A percentile compares a stretch with the other conserved stretches of the same genome.
phyloP scores from a whole-genome alignment of 2,888 invertebrate genomes.

The Junonia oenone region DNA sequence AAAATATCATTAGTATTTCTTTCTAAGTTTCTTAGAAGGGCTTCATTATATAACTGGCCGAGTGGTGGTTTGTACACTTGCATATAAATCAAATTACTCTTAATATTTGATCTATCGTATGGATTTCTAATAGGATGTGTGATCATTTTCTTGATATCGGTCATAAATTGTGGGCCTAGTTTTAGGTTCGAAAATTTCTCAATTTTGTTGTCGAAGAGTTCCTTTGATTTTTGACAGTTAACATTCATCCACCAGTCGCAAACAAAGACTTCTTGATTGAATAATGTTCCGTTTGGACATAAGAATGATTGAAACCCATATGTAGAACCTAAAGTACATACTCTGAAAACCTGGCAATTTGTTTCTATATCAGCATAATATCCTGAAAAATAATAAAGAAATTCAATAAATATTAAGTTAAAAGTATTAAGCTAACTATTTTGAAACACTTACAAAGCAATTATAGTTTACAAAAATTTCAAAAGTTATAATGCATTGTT shows the following conservation, averaged over 20 bases:
- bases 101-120: constrained; percentile 52
- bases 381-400: constrained; percentile 54
- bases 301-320: constrained; percentile 81
- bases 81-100: constrained; percentile 58
- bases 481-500: too few species aligned
- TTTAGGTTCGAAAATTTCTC: constrained; percentile 67
- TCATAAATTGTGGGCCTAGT: constrained; percentile 76
- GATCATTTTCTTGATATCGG: constrained; percentile 79
- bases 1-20: constrained; percentile 51
- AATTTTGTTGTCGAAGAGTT: constrained; percentile 58
- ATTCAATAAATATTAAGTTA: too few species aligned
- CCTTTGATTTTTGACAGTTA: constrained; percentile 72
- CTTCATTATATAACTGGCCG: constrained; percentile 60
- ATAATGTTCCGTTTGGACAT: constrained; percentile 84
- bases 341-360: constrained; percentile 83
- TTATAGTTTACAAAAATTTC: too few species aligned
- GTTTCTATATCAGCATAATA: constrained; percentile 83
- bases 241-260: constrained; percentile 86
- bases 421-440: too few species aligned
- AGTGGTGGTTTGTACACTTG: constrained; percentile 68
- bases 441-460: too few species aligned
- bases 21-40: constrained; percentile 49
- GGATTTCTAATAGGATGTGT: constrained; percentile 71
- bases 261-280: constrained; percentile 82
- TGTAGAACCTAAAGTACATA: constrained; percentile 79